Evolutionary conservation across 2,113 vertebrate genomes (phyloP).

Genomic region (Nothoprocta pentlandii): DNA sequence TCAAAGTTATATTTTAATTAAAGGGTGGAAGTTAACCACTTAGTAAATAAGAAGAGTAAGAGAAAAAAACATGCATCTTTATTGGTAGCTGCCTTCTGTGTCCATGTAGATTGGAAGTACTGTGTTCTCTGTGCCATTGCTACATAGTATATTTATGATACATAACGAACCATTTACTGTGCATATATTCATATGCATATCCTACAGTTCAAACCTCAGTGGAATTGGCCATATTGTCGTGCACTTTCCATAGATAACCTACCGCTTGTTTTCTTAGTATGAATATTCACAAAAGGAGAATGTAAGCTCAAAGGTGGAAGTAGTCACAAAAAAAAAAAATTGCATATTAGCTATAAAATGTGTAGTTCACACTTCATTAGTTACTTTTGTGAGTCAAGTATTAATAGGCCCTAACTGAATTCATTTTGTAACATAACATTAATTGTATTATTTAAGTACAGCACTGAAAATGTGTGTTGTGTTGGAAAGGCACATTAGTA

Average conservation of each 20-base stretch:
- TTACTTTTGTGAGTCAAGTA: neutral
- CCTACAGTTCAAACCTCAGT: neutral
- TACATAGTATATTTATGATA: neutral
- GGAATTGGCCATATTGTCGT: neutral
- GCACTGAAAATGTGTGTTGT: neutral
- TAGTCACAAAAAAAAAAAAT: neutral
- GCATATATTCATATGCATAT: neutral
- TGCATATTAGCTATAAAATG: neutral
- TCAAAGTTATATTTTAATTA: neutral
- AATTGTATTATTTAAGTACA: constrained; percentile 11
- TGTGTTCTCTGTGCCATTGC: neutral
- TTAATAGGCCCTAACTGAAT: constrained; percentile 6
- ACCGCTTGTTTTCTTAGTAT: neutral
- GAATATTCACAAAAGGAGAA: neutral
- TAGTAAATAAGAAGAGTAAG: neutral
- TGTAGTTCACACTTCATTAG: neutral
- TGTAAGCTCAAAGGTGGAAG: neutral
- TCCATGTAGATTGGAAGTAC: neutral
- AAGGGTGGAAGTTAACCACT: neutral
- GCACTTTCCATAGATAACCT: neutral
- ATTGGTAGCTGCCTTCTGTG: neutral
- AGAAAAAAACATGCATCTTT: neutral
- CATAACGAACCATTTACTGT: neutral
- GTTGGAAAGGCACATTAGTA: constrained; percentile 54
- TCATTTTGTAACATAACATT: neutral